phyloP scores from a whole-genome alignment of 2,113 vertebrate species.

The Solenodon paradoxus region DNA sequence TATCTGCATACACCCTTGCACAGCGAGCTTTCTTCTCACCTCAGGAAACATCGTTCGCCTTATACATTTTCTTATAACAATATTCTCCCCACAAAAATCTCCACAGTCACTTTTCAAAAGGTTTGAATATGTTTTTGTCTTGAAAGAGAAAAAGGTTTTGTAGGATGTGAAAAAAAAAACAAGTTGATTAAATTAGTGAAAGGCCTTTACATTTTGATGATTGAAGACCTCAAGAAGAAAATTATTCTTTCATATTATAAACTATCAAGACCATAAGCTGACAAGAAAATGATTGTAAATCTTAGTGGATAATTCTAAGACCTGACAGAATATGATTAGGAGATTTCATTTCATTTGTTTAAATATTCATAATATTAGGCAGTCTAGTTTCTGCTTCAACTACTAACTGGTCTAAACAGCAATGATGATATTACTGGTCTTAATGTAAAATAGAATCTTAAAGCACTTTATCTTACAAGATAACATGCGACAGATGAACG shows the following conservation, averaged over 20 bases:
- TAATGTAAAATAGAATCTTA: background rate
- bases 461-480: background rate
- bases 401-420: background rate
- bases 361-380: background rate
- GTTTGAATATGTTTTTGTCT: background rate
- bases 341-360: constrained; percentile 17
- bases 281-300: background rate
- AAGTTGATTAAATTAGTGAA: background rate
- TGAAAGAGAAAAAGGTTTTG: background rate
- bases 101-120: background rate
- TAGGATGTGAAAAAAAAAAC: background rate
- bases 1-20: background rate
- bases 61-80: background rate
- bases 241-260: background rate
- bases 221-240: background rate
- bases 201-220: background rate
- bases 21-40: background rate
- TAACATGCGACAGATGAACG: background rate
- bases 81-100: background rate
- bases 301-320: background rate
- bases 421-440: background rate
- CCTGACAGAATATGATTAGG: background rate
- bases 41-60: background rate
- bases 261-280: background rate
- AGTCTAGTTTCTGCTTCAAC: background rate